Base-by-base conservation (phyloP, 2,113 vertebrate genomes). In the Mellivora capensis region DNA sequence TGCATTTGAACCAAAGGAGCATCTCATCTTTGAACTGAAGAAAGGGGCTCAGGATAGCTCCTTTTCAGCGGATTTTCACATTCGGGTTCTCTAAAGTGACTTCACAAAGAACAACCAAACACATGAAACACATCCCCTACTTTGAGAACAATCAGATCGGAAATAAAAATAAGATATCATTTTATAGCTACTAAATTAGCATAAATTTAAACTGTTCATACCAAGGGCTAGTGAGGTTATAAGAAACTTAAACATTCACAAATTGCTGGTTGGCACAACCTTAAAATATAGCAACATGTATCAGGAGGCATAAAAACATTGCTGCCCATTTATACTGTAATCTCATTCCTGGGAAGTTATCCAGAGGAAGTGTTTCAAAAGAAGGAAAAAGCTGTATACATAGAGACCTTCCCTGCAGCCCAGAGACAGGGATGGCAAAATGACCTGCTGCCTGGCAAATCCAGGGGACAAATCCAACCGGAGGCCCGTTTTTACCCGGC, bases 341-440 rank as follows among this genome's bases (percentile, higher is more conserved):
- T 87, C 83, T 86, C 84, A 49, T 80, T 96, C 80, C 97, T 76
- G 81, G 93, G 85, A 94, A 90, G 74, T 80, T 79, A 82, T 89
- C 82, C 83, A 88, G 69, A 81, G 92, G 90, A 95, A 96, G 77
- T 83, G 91, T 74, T n/a, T 94, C 88, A 83, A 96, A 93, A 94
- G 88, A 90, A 95, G 87, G 94, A 94, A 92, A 95, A 95, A 61
- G 61, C 91, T 92, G 74, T 77, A 31, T 59, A 64, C 37, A 93
- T 25, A 86, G 94, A 87, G 83, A 47, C 72, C 47, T 91, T 76
- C 80, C 42, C 39, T 29, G 31, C 9, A 25, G 52, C 79, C 7
- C 3, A 69, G 9, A 71, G 62, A 62, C n/a, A 42, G 7, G 25
- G 34, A 11, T 44, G 17, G 62, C 76, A 93, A 62, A 31, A 84